Evolutionary conservation across 2,888 invertebrate genomes (phyloP).

Genomic region (Eulithis testata): DNA sequence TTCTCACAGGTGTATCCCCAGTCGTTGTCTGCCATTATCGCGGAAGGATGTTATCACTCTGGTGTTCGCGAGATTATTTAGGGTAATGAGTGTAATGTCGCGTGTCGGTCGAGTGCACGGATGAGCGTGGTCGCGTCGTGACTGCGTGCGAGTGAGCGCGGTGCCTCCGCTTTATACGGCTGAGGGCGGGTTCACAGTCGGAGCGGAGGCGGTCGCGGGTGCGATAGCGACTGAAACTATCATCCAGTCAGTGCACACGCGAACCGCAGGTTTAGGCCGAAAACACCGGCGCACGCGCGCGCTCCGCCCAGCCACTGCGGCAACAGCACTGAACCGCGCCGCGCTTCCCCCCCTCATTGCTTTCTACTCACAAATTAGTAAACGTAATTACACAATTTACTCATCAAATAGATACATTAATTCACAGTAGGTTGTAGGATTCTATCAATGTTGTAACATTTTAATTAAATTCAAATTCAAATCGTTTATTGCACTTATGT

Average conservation of each 20-base stretch:
- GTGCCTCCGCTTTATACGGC: constrained; percentile 71
- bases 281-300: constrained; percentile 48
- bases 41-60: constrained; percentile 52
- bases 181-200: constrained; percentile 51
- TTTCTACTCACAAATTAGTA: constrained; percentile 64
- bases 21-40: constrained; percentile 75
- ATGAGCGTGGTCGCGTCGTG: constrained; percentile 72
- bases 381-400: constrained; percentile 67
- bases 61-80: constrained; percentile 47
- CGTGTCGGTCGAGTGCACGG: constrained; percentile 69
- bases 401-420: constrained; percentile 45
- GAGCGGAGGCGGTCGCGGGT: constrained; percentile 54
- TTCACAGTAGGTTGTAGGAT: constrained; percentile 44
- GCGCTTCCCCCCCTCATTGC: constrained; percentile 47
- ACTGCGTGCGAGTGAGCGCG: constrained; percentile 75
- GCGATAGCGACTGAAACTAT: constrained; percentile 44
- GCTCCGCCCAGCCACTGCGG: constrained; percentile 50
- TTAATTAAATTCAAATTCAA: no score
- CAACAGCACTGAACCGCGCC: constrained; percentile 57
- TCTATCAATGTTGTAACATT: constrained; percentile 32
- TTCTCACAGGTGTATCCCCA: constrained; percentile 86
- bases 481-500: no score
- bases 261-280: constrained; percentile 34
- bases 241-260: constrained; percentile 35
- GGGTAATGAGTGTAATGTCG: constrained; percentile 45